These are phyloP conservation scores for Rugalucina vietnamica DNA, from an alignment of 2,888 invertebrate genomes.

Conservation along the genomic window DNA sequence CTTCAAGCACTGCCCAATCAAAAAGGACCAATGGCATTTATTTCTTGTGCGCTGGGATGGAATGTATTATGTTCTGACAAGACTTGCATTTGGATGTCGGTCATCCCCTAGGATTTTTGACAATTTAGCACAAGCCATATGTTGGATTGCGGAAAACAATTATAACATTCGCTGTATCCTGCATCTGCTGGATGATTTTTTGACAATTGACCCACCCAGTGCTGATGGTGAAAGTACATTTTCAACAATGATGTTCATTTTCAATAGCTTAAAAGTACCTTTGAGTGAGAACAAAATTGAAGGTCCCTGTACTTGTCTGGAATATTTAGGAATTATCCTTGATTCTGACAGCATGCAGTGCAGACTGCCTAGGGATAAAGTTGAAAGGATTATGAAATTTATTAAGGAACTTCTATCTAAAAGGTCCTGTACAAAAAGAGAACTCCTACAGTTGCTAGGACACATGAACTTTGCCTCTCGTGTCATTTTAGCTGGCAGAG, in stretches of 20 bases:
- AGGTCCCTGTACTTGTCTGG: constrained; percentile 39
- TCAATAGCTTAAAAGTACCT: constrained; percentile 44
- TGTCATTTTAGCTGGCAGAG: constrained; percentile 27
- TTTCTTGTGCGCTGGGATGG: constrained; percentile 47
- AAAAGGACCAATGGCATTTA: constrained; percentile 40
- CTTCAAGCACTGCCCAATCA: constrained; percentile 44
- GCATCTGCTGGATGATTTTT: constrained; percentile 52
- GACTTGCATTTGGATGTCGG: constrained; percentile 49
- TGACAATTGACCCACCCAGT: constrained; percentile 27
- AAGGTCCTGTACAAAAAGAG: constrained; percentile 2
- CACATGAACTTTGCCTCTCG: constrained; percentile 37
- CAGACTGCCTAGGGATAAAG: neutral
- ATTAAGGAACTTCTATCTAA: neutral
- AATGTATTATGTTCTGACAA: constrained; percentile 37
- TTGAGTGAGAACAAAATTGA: constrained; percentile 39
- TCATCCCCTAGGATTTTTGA: constrained; percentile 50
- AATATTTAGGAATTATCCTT: constrained; percentile 54
- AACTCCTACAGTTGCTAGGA: constrained; percentile 23
- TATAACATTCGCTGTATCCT: constrained; percentile 39
- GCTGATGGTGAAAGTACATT: constrained; percentile 37
- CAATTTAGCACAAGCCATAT: constrained; percentile 30
- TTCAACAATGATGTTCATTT: constrained; percentile 32
- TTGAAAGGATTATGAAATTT: neutral
- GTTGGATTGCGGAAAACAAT: constrained; percentile 48
- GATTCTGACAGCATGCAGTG: constrained; percentile 43